Conservation (phyloP, 2,888 invertebrate species). For the Pandemis corylana region DNA sequence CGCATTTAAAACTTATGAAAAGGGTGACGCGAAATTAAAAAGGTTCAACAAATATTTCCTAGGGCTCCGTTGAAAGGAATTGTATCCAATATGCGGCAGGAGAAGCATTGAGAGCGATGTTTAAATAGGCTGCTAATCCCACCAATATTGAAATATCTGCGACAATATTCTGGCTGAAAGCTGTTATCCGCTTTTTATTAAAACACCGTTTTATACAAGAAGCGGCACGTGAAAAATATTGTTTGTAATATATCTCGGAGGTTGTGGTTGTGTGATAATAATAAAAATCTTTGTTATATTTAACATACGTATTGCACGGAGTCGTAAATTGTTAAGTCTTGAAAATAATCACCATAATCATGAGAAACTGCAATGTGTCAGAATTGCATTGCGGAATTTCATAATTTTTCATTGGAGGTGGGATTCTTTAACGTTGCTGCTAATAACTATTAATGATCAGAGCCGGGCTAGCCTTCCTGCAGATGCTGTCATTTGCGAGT, state of each 20-base stretch:
- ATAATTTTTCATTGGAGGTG: conserved; percentile 71
- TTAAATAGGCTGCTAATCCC: conserved; percentile 83
- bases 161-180: conserved; percentile 80
- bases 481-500: conserved; percentile 72
- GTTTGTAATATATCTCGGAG: conserved; percentile 48
- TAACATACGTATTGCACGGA: neutral
- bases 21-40: conserved; percentile 69
- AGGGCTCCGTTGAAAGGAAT: conserved; percentile 74
- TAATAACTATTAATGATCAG: conserved; percentile 75
- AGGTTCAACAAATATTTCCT: conserved; percentile 77
- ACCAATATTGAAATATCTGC: conserved; percentile 84
- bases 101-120: conserved; percentile 76
- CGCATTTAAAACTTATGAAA: conserved; percentile 38
- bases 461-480: conserved; percentile 56
- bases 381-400: conserved; percentile 65
- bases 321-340: neutral
- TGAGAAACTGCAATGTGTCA: conserved; percentile 8
- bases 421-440: conserved; percentile 68
- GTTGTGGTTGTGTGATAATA: conserved; percentile 13
- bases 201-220: conserved; percentile 75
- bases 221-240: conserved; percentile 65
- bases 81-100: conserved; percentile 78
- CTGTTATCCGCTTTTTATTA: conserved; percentile 82
- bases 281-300: conserved; percentile 13
- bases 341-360: conserved; percentile 10